These are phyloP conservation scores for Orthosia gracilis DNA, from an alignment of 2,888 invertebrate genomes.

Conservation along the genomic window DNA sequence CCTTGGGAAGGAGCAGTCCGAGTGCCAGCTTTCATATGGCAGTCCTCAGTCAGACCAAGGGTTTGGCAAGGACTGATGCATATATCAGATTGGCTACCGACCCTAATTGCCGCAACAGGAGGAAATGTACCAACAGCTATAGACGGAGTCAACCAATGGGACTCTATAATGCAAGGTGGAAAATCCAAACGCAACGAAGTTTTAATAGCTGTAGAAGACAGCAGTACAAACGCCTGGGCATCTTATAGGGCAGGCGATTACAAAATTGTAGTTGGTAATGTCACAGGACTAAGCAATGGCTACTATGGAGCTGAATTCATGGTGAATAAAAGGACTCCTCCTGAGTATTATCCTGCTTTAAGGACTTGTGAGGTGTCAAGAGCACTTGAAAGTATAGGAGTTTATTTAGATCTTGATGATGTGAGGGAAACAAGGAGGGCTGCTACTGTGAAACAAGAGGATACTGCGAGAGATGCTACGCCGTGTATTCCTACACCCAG, in stretches of 20 bases:
- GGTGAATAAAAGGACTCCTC: constrained; percentile 76
- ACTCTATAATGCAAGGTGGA: constrained; percentile 89
- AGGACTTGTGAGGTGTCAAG: constrained; percentile 77
- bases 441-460: constrained; percentile 79
- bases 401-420: constrained; percentile 75
- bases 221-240: constrained; percentile 87
- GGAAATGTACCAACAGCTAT: constrained; percentile 81
- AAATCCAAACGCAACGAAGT: constrained; percentile 90
- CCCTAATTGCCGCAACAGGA: constrained; percentile 89
- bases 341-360: constrained; percentile 80
- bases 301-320: constrained; percentile 83
- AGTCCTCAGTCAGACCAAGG: constrained; percentile 91
- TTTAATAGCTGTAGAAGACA: constrained; percentile 91
- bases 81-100: constrained; percentile 96
- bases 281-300: constrained; percentile 81
- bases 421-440: constrained; percentile 77
- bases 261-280: constrained; percentile 92
- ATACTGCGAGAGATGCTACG: constrained; percentile 77
- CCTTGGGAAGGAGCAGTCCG: constrained; percentile 97
- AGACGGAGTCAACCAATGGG: constrained; percentile 94
- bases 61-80: constrained; percentile 93
- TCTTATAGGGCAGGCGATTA: constrained; percentile 92
- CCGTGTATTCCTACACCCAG: constrained; percentile 83
- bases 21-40: constrained; percentile 94
- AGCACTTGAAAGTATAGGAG: constrained; percentile 79